These are phyloP conservation scores for Melinopterus prodromus DNA, from an alignment of 2,888 invertebrate genomes.

Conservation along the genomic window DNA sequence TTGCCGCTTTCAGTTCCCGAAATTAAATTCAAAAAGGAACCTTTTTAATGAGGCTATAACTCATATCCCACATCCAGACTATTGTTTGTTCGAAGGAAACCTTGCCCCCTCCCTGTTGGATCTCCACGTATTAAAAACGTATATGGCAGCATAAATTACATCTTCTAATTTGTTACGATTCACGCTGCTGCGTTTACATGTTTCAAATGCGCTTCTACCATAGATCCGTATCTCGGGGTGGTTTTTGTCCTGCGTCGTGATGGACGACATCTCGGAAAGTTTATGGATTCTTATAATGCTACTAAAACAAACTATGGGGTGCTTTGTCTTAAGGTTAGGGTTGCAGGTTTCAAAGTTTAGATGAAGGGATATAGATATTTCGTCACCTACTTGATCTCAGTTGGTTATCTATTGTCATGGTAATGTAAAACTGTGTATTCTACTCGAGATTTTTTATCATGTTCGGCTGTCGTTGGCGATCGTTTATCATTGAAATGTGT, in stretches of 20 bases:
- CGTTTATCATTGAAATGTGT: neutral
- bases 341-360: neutral
- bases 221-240: neutral
- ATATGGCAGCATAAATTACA: conserved; percentile 11
- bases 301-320: conserved; percentile 4
- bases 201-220: conserved; percentile 10
- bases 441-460: neutral
- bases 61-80: conserved; percentile 25
- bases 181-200: conserved; percentile 21
- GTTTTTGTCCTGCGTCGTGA: neutral
- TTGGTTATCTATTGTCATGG: neutral
- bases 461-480: neutral
- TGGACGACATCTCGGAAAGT: neutral
- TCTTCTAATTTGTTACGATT: conserved; percentile 22
- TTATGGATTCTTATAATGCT: neutral
- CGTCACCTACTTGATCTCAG: neutral
- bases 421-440: neutral
- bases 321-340: neutral
- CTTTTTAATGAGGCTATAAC: conserved; percentile 34
- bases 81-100: conserved; percentile 21
- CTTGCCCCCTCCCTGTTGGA: conserved; percentile 11
- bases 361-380: conserved; percentile 4
- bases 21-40: conserved; percentile 35
- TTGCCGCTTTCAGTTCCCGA: conserved; percentile 17
- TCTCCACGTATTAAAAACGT: conserved; percentile 14